Evolutionary conservation across 1,140 invertebrate genomes (phyloP).

Genomic region (Drosophila lini): DNA sequence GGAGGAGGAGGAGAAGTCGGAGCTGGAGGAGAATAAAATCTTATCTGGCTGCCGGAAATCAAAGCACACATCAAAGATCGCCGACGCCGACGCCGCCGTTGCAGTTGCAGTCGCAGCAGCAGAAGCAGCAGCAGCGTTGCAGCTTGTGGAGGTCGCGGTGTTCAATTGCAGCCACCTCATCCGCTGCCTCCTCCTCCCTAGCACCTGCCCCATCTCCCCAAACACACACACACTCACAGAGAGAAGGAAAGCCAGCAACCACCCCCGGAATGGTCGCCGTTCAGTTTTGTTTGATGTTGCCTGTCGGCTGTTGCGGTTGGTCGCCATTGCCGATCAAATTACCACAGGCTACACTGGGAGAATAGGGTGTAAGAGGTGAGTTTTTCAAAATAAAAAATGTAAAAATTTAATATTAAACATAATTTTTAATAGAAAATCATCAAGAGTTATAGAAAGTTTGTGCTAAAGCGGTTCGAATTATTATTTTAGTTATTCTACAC

Average conservation of each 20-base stretch:
- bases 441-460: too few species aligned
- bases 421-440: background rate
- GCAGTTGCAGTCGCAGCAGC: slow-evolving; percentile 1
- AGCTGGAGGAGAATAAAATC: slow-evolving; percentile 63
- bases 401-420: background rate
- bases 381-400: background rate
- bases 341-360: slow-evolving; percentile 15
- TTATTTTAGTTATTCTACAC: too few species aligned
- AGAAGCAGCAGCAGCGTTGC: slow-evolving; percentile 8
- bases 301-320: slow-evolving; percentile 45
- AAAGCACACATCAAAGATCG: slow-evolving; percentile 81
- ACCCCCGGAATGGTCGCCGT: background rate
- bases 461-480: too few species aligned
- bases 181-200: slow-evolving; percentile 5
- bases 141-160: slow-evolving; percentile 53
- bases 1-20: background rate
- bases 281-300: slow-evolving; percentile 46
- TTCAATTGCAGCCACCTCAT: slow-evolving; percentile 58
- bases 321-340: slow-evolving; percentile 57
- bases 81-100: slow-evolving; percentile 36
- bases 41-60: slow-evolving; percentile 83
- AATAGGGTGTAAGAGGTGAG: background rate
- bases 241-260: background rate
- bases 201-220: slow-evolving; percentile 16
- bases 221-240: background rate